Evolutionary conservation across 35 echinoderm and acorn worm genomes (phyloP), one percentile per base, ranked within the genome.

Genomic region (Strongylocentrotus purpuratus): DNA sequence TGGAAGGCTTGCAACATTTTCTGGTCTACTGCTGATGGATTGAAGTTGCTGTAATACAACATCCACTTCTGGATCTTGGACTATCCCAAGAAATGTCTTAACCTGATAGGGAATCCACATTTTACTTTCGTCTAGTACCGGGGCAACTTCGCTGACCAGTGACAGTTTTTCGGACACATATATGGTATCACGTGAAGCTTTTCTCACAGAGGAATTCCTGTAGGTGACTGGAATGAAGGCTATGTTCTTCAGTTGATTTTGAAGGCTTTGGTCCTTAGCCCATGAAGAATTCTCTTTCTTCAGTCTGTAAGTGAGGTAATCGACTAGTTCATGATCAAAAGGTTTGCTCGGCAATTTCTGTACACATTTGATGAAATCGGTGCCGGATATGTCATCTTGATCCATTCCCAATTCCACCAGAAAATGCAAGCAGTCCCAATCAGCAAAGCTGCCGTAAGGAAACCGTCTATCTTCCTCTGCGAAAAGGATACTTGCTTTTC

Each of bases 331-430:
- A 0, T 12, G 87, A 89, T 89, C 87, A 45, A 46, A 45, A 33
- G 87, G 32, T 46, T 89, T 41, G 12, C n/a, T 4, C n/a, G 12
- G 4, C 25, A 97, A 33, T 45, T 52, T 55, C 15, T 50, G 12
- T 86, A 95, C 92, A 61, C 96, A 59, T 31, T 97, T 47, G 33
- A 95, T 94, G 85, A 97, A 95, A 61, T 94, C 95, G 17, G 90
- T 47, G 92, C 48, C 93, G 58, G 65, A 85, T 46, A 95, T 9
- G 15, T 86, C 88, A 32, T 95, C 48, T 88, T 70, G 86, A 48
- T 85, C 92, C 96, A 97, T 97, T 8, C 96, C 96, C 17, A 97
- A 86, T 45, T 95, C n/a, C 22, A 31, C 31, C 25, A 97, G 95
- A 28, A 85, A 50, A 35, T 86, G 92, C 15, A 97, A 86, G 17